These are phyloP conservation scores for Andricus curvator DNA, from an alignment of 2,888 invertebrate genomes.

Conservation along the genomic window DNA sequence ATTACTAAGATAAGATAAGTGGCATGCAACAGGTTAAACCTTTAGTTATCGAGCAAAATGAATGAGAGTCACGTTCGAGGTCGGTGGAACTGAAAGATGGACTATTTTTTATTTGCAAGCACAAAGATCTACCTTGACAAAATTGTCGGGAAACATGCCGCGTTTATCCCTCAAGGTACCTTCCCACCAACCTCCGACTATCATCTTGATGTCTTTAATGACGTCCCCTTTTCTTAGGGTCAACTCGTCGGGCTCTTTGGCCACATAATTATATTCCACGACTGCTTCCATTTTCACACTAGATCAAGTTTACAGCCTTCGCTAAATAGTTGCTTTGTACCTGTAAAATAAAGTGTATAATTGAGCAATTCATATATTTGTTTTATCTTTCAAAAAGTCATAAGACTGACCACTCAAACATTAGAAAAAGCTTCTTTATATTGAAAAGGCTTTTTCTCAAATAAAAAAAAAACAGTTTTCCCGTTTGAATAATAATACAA, in stretches of 20 bases:
- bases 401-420: not conserved
- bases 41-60: constrained; percentile 4
- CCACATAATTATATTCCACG: constrained; percentile 92
- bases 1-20: constrained; percentile 30
- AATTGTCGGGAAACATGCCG: constrained; percentile 97
- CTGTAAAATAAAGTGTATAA: constrained; percentile 53
- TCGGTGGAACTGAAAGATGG: constrained; percentile 26
- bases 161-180: constrained; percentile 89
- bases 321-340: constrained; percentile 58
- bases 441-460: too few species aligned
- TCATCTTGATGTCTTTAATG: constrained; percentile 87
- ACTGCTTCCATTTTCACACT: constrained; percentile 82
- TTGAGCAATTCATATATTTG: not conserved
- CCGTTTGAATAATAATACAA: too few species aligned
- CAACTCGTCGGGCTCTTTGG: constrained; percentile 92
- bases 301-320: constrained; percentile 43
- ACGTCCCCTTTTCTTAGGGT: constrained; percentile 90
- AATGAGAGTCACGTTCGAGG: constrained; percentile 28
- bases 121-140: constrained; percentile 83
- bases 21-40: constrained; percentile 18
- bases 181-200: constrained; percentile 94
- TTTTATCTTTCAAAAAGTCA: not conserved
- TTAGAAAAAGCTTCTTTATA: too few species aligned
- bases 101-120: constrained; percentile 44
- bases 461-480: too few species aligned